Percentiles rank a stretch among this genome's conserved stretches.
These are phyloP conservation scores for Drosophila paracracens DNA, from an alignment of 2,888 invertebrate genomes.

Conservation along the genomic window DNA sequence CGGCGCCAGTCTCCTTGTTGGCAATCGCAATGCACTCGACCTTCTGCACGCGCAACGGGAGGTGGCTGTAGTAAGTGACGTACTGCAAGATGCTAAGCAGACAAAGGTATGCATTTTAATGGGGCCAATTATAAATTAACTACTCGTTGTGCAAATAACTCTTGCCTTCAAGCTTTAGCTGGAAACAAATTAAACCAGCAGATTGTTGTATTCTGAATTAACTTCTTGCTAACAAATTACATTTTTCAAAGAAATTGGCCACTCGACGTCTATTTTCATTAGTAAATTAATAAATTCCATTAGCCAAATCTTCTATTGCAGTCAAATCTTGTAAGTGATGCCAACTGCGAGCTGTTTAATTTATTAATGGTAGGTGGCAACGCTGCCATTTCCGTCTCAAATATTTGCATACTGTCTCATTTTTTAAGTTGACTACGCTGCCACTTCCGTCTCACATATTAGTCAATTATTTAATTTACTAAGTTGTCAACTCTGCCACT, in stretches of 20 bases:
- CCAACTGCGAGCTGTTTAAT: background rate
- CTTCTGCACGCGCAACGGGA: constrained; percentile 80
- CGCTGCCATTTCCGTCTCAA: background rate
- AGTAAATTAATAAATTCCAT: background rate
- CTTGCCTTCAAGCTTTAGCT: background rate
- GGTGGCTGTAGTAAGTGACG: constrained; percentile 81
- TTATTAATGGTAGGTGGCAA: background rate
- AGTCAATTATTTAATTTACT: rapidly evolving
- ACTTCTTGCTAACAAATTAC: background rate
- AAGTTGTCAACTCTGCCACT: background rate
- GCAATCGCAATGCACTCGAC: constrained; percentile 81
- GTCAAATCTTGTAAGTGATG: background rate
- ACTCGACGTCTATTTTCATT: background rate
- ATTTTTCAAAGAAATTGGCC: background rate
- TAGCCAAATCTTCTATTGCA: background rate
- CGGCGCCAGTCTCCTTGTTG: constrained; percentile 84
- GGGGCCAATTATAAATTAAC: background rate
- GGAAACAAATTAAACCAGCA: background rate
- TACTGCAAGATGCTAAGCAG: constrained; percentile 71
- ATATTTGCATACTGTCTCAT: background rate
- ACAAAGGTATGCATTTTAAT: background rate
- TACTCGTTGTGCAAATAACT: background rate
- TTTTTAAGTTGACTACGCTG: no score
- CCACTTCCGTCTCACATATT: background rate
- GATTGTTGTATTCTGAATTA: background rate